phyloP scores from a whole-genome alignment of 2,113 vertebrate species.

The Stomatorhinus ivindoensis region DNA sequence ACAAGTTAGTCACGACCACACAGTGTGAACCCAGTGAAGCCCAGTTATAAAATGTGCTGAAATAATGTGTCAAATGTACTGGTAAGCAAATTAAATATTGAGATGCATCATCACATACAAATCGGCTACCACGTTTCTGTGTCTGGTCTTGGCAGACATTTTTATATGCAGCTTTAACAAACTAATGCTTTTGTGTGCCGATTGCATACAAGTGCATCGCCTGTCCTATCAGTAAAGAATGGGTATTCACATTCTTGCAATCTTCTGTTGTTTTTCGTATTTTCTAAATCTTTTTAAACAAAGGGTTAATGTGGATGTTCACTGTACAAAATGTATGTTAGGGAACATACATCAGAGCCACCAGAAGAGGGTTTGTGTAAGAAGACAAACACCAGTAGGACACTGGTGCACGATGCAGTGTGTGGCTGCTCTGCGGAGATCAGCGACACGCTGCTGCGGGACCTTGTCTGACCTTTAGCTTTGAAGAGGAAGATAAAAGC shows the following conservation, averaged over 20 bases:
- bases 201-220: neutral
- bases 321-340: neutral
- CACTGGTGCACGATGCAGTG: neutral
- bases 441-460: neutral
- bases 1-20: conserved; percentile 49
- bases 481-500: conserved; percentile 13
- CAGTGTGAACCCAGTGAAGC: conserved; percentile 49
- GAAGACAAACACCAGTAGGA: neutral
- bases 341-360: neutral
- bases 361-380: neutral
- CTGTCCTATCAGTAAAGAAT: neutral
- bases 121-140: conserved; percentile 48
- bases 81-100: conserved; percentile 54
- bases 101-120: conserved; percentile 45
- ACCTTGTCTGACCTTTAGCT: conserved; percentile 4
- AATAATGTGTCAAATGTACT: conserved; percentile 58
- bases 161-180: neutral
- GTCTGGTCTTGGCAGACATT: neutral
- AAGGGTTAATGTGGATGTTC: neutral
- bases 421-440: neutral
- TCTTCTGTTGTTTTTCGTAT: neutral
- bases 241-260: neutral
- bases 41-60: conserved; percentile 55
- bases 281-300: neutral
- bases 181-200: neutral